Conservation (phyloP, 2,888 invertebrate genomes). For the Terebella lapidaria region DNA sequence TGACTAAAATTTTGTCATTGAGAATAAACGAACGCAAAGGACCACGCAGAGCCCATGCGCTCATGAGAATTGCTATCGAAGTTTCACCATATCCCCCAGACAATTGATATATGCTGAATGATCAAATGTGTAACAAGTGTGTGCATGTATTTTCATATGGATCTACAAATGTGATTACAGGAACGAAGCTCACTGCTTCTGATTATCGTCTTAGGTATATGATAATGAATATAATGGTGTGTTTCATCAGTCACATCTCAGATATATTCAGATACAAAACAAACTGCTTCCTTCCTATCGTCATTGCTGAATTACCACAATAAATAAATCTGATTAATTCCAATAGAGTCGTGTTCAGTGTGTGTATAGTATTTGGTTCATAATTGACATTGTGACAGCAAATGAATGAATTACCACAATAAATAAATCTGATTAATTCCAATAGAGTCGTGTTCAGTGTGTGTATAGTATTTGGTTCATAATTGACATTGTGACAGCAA, state of each 20-base stretch:
- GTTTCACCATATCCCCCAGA: too few relatives aligned
- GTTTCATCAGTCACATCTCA: neutral
- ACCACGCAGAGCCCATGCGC: too few relatives aligned
- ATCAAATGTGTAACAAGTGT: too few relatives aligned
- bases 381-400: slow-evolving; percentile 17
- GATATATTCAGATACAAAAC: neutral
- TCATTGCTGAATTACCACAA: slow-evolving; percentile 10
- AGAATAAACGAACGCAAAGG: too few relatives aligned
- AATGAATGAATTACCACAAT: slow-evolving; percentile 27
- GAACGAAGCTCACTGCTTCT: too few relatives aligned
- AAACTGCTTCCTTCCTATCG: too few relatives aligned
- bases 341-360: slow-evolving; percentile 23
- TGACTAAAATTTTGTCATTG: too few relatives aligned
- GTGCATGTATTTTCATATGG: neutral
- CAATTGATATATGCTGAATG: too few relatives aligned
- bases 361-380: slow-evolving; percentile 16
- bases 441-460: slow-evolving; percentile 23
- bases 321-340: slow-evolving; percentile 25
- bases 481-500: slow-evolving; percentile 16
- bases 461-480: slow-evolving; percentile 17
- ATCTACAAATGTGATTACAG: too few relatives aligned
- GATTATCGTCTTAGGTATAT: neutral
- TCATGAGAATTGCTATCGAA: too few relatives aligned
- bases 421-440: slow-evolving; percentile 24
- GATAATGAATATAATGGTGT: neutral